Conservation (phyloP, 2,888 invertebrate genomes). For the Chironomus tentans region DNA sequence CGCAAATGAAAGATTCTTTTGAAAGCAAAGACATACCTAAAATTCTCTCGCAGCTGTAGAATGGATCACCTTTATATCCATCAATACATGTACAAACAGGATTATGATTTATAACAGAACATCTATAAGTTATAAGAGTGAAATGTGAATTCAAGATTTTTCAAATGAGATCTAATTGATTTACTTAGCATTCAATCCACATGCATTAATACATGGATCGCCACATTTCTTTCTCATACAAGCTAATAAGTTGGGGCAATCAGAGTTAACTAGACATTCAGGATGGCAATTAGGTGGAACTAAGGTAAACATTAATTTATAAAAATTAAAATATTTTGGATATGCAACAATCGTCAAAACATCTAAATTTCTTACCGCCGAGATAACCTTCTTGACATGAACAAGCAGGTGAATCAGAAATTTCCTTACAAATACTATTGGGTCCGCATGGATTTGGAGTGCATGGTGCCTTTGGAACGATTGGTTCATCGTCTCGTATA, state of each 20-base stretch:
- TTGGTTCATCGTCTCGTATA: constrained; percentile 44
- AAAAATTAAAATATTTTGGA: too few relatives aligned
- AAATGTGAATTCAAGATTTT: too few relatives aligned
- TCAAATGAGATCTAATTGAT: constrained; percentile 50
- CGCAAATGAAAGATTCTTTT: too few relatives aligned
- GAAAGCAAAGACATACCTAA: too few relatives aligned
- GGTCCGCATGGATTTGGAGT: constrained; percentile 73
- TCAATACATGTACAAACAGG: constrained; percentile 62
- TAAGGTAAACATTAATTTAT: not conserved
- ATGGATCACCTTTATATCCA: constrained; percentile 66
- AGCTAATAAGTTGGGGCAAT: constrained; percentile 58
- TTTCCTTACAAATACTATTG: constrained; percentile 61
- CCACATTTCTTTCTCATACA: constrained; percentile 50
- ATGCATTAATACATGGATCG: constrained; percentile 63
- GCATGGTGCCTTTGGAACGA: constrained; percentile 49
- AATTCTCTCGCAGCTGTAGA: constrained; percentile 49
- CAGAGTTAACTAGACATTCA: constrained; percentile 75
- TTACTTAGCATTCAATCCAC: constrained; percentile 41
- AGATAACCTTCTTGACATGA: too few relatives aligned
- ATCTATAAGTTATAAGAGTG: too few relatives aligned
- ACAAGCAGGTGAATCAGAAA: constrained; percentile 60
- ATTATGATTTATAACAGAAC: constrained; percentile 53
- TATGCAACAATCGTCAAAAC: too few relatives aligned
- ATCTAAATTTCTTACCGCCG: too few relatives aligned
- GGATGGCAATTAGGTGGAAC: constrained; percentile 74